These are phyloP conservation scores for Anarrhichthys ocellatus DNA, from an alignment of 2,113 vertebrate genomes.

Conservation along the genomic window DNA sequence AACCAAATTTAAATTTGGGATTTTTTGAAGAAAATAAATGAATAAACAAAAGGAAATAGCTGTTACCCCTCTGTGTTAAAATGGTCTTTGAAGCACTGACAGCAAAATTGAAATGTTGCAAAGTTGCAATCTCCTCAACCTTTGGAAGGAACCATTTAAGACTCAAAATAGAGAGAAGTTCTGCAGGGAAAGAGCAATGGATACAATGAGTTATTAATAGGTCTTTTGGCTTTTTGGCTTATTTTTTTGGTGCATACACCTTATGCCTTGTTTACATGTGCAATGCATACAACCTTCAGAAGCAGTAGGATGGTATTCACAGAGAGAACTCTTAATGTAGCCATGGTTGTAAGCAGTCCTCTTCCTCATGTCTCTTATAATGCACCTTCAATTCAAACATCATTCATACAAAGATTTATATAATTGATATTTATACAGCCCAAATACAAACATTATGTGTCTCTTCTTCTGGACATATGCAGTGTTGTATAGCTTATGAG, in stretches of 20 bases:
- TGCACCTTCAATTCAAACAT: background rate
- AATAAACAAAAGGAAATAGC: background rate
- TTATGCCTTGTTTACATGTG: slow-evolving; percentile 41
- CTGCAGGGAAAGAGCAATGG: background rate
- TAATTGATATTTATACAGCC: background rate
- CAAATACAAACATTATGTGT: background rate
- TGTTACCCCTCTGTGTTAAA: background rate
- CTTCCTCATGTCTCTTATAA: background rate
- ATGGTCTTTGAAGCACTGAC: background rate
- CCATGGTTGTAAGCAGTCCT: background rate
- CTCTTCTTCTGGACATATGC: background rate
- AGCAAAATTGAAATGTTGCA: slow-evolving; percentile 2
- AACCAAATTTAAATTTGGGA: slow-evolving; percentile 15
- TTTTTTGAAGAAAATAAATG: background rate
- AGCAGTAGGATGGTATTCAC: background rate
- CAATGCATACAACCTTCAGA: slow-evolving; percentile 26
- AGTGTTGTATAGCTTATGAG: background rate
- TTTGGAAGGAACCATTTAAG: slow-evolving; percentile 20
- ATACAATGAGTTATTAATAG: slow-evolving; percentile 40
- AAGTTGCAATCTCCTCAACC: background rate
- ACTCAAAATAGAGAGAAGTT: slow-evolving; percentile 21
- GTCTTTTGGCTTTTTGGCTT: background rate
- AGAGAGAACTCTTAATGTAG: background rate
- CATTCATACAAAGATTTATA: background rate
- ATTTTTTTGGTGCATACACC: slow-evolving; percentile 14